Evolutionary conservation across 2,888 invertebrate species (phyloP).

Genomic region (Spisula subtruncata): DNA sequence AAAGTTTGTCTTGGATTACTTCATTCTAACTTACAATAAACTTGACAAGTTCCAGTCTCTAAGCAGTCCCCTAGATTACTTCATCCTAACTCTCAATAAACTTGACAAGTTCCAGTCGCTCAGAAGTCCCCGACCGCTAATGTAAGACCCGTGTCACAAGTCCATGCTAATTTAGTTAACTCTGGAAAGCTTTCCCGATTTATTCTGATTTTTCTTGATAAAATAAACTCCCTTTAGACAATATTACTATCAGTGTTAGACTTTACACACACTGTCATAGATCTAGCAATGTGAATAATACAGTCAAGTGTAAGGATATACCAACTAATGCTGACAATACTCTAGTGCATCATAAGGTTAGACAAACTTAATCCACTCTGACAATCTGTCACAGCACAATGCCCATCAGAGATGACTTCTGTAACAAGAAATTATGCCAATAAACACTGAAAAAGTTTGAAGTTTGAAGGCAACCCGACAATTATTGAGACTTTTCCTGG

Average conservation of each 20-base stretch:
- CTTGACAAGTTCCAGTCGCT: neutral
- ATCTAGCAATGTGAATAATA: slow-evolving; percentile 7
- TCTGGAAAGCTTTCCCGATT: slow-evolving; percentile 24
- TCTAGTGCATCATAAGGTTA: neutral
- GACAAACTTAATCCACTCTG: neutral
- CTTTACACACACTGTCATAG: neutral
- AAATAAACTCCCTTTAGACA: slow-evolving; percentile 17
- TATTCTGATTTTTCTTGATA: slow-evolving; percentile 22
- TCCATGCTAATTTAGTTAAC: slow-evolving; percentile 27
- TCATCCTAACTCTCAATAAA: neutral
- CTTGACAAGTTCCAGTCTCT: slow-evolving; percentile 2
- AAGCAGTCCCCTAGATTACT: neutral
- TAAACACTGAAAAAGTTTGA: neutral
- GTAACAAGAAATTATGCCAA: neutral
- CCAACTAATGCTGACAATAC: neutral
- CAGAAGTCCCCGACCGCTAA: neutral
- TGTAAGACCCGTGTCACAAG: slow-evolving; percentile 15
- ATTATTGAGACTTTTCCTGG: too few species aligned
- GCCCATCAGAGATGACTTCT: neutral
- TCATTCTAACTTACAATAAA: neutral
- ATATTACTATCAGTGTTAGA: slow-evolving; percentile 29
- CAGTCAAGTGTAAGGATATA: neutral
- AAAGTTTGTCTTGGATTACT: neutral
- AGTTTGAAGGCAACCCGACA: neutral
- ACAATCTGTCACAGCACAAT: neutral